A percentile compares a stretch with the other conserved stretches of the same genome.
phyloP scores from a whole-genome alignment of 2,797 vertebrate genomes.

The Apodemus agrarius region DNA sequence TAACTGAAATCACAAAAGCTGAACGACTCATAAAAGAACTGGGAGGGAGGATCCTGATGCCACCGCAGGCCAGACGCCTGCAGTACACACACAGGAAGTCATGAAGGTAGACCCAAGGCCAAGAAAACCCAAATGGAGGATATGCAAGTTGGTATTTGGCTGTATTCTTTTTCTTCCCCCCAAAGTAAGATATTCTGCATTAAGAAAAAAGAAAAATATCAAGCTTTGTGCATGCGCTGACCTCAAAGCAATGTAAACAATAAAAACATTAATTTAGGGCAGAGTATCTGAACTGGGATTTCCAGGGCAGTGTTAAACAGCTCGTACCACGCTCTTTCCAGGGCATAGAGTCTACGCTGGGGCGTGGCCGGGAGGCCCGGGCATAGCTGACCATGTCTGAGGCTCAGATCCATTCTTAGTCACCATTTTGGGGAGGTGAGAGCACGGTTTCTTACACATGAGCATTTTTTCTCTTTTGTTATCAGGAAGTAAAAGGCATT shows the following conservation, averaged over 20 bases:
- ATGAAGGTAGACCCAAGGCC: slow-evolving; percentile 89
- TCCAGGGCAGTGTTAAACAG: slow-evolving; percentile 89
- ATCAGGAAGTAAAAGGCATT: too few relatives aligned
- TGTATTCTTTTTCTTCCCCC: slow-evolving; percentile 80
- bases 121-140: slow-evolving; percentile 88
- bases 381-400: too few relatives aligned
- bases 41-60: slow-evolving; percentile 71
- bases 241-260: slow-evolving; percentile 93
- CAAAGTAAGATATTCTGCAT: slow-evolving; percentile 92
- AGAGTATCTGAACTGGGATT: slow-evolving; percentile 89
- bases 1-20: slow-evolving; percentile 90
- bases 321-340: slow-evolving; percentile 88
- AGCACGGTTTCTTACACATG: slow-evolving; percentile 91
- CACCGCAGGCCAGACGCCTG: slow-evolving; percentile 89
- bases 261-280: slow-evolving; percentile 93
- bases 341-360: slow-evolving; percentile 87
- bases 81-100: slow-evolving; percentile 91
- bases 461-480: slow-evolving; percentile 45
- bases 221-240: slow-evolving; percentile 97
- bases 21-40: slow-evolving; percentile 90
- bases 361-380: slow-evolving; percentile 85
- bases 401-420: slow-evolving; percentile 91
- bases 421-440: slow-evolving; percentile 90
- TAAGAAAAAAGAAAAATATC: slow-evolving; percentile 88
- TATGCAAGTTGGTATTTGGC: slow-evolving; percentile 88